Percentiles rank a stretch among this genome's conserved stretches.
Conservation (phyloP, 1,140 invertebrate genomes). For the Eurytemora carolleeae region DNA sequence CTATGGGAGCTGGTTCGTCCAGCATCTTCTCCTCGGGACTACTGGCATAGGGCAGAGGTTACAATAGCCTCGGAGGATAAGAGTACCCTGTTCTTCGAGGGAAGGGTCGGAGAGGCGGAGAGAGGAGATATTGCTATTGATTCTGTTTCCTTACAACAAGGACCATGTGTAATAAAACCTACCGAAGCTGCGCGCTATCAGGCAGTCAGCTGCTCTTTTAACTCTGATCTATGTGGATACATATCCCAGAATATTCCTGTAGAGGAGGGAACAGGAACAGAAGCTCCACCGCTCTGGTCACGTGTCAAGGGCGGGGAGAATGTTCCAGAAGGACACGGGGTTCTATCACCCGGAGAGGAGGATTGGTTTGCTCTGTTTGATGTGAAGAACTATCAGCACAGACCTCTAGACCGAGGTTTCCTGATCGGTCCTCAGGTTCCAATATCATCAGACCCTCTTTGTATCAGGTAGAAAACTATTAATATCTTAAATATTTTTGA, state of each 20-base stretch:
- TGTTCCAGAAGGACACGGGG: neutral
- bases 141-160: neutral
- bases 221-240: neutral
- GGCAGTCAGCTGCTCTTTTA: neutral
- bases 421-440: neutral
- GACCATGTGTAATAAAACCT: neutral
- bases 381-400: neutral
- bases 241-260: neutral
- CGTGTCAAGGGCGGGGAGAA: neutral
- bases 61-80: neutral
- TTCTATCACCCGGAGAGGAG: no score
- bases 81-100: neutral
- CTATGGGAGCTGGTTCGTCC: neutral
- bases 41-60: neutral
- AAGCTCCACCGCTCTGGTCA: neutral
- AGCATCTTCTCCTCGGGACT: neutral
- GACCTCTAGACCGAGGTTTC: neutral
- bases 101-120: neutral
- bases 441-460: neutral
- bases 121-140: neutral
- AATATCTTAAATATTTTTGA: neutral
- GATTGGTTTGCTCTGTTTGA: neutral
- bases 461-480: neutral
- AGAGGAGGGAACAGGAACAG: neutral
- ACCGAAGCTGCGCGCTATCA: neutral